These are phyloP conservation scores for Gouania willdenowi DNA, from an alignment of 2,797 vertebrate species.

Conservation along the genomic window DNA sequence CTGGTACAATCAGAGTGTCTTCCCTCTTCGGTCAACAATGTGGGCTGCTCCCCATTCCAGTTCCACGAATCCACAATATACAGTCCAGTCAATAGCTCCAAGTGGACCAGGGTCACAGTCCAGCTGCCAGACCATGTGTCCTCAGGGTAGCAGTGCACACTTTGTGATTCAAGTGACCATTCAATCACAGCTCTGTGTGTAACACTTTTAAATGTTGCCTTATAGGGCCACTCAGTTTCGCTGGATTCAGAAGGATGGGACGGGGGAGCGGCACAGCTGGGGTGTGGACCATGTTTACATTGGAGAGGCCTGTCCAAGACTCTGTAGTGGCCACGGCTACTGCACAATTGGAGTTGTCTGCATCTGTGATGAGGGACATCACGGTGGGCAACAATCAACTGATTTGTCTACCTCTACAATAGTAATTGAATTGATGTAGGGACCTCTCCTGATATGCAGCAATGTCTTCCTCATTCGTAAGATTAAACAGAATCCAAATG, in stretches of 20 bases:
- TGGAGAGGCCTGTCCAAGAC: constrained; percentile 90
- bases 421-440: no score
- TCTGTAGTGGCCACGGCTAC: constrained; percentile 93
- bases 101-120: constrained; percentile 93
- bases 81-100: constrained; percentile 92
- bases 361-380: constrained; percentile 93
- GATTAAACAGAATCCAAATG: no score
- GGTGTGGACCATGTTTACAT: constrained; percentile 96
- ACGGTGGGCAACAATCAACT: constrained; percentile 73
- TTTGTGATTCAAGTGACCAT: not conserved
- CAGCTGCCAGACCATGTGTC: constrained; percentile 95
- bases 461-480: no score
- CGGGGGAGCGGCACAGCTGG: constrained; percentile 91
- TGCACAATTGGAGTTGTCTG: constrained; percentile 90
- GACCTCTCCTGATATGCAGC: no score
- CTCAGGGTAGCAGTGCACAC: constrained; percentile 80
- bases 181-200: no score
- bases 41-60: constrained; percentile 96
- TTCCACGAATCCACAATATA: constrained; percentile 98
- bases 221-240: constrained; percentile 94
- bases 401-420: not conserved
- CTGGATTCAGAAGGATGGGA: constrained; percentile 94
- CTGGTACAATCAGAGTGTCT: constrained; percentile 95
- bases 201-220: not conserved
- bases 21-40: constrained; percentile 92